phyloP scores from a whole-genome alignment of 1,140 invertebrate genomes.

The Rhagoletis pomonella region DNA sequence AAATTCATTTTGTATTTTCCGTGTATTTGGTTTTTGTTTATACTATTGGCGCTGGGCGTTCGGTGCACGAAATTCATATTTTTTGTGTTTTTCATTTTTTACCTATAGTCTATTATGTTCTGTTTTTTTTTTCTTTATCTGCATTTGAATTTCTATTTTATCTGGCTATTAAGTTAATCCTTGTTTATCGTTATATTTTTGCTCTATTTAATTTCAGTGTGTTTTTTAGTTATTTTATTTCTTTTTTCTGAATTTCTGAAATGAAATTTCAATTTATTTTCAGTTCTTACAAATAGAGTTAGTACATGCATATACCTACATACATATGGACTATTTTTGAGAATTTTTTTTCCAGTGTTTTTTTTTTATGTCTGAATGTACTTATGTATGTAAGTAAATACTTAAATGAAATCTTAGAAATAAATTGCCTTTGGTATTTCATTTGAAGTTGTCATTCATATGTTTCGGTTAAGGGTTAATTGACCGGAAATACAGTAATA shows the following conservation, averaged over 20 bases:
- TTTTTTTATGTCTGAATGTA: not conserved
- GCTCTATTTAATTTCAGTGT: not conserved
- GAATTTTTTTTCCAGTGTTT: not conserved
- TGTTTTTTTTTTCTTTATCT: not conserved
- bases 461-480: constrained; percentile 49
- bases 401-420: constrained; percentile 31
- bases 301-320: not conserved
- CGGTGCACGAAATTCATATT: constrained; percentile 34
- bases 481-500: constrained; percentile 49
- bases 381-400: too few species aligned
- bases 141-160: not conserved
- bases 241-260: not conserved
- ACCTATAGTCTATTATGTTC: too few species aligned
- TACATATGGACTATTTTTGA: not conserved
- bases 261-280: not conserved
- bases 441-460: constrained; percentile 51
- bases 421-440: constrained; percentile 45
- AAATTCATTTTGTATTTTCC: constrained; percentile 27
- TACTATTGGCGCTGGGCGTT: constrained; percentile 39
- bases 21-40: not conserved
- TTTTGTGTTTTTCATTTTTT: constrained; percentile 3
- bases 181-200: not conserved
- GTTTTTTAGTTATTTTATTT: not conserved
- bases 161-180: not conserved
- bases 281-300: constrained; percentile 13